phyloP scores from a whole-genome alignment of 2,797 vertebrate species.

The Eupleurogrammus muticus region DNA sequence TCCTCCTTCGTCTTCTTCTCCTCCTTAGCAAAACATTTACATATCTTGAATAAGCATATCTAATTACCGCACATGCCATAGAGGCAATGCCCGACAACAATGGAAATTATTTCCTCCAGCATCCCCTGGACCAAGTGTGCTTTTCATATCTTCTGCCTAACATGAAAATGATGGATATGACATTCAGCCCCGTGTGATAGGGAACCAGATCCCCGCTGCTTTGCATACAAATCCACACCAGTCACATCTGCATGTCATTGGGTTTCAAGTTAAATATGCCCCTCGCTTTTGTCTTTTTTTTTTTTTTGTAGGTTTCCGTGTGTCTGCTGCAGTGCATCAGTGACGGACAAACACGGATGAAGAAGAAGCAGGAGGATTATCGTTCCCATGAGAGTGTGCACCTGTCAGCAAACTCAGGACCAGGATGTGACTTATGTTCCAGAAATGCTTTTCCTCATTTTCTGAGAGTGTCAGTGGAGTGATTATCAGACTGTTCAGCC shows the following conservation, averaged over 20 bases:
- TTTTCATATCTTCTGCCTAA: slow-evolving; percentile 62
- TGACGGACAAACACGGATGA: slow-evolving; percentile 64
- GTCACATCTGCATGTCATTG: slow-evolving; percentile 74
- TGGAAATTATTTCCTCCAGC: slow-evolving; percentile 48
- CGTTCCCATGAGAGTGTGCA: slow-evolving; percentile 64
- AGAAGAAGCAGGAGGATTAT: slow-evolving; percentile 67
- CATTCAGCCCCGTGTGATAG: slow-evolving; percentile 63
- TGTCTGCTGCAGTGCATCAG: slow-evolving; percentile 38
- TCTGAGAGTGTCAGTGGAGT: slow-evolving; percentile 57
- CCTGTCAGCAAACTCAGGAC: slow-evolving; percentile 74
- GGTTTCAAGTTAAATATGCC: slow-evolving; percentile 62
- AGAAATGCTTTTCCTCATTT: slow-evolving; percentile 60
- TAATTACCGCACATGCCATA: slow-evolving; percentile 30
- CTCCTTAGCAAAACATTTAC: slow-evolving; percentile 51
- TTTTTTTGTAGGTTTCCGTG: slow-evolving; percentile 23
- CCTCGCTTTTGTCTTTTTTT: slow-evolving; percentile 55
- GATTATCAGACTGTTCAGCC: slow-evolving; percentile 61
- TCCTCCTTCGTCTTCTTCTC: background rate
- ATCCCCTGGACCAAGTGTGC: slow-evolving; percentile 36
- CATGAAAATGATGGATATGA: slow-evolving; percentile 76
- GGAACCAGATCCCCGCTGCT: slow-evolving; percentile 58
- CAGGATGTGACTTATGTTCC: slow-evolving; percentile 70
- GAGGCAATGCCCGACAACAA: slow-evolving; percentile 32
- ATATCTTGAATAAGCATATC: slow-evolving; percentile 63
- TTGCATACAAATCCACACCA: slow-evolving; percentile 74